Conservation (phyloP, 1,140 invertebrate genomes). For the Platorchestia sp. region DNA sequence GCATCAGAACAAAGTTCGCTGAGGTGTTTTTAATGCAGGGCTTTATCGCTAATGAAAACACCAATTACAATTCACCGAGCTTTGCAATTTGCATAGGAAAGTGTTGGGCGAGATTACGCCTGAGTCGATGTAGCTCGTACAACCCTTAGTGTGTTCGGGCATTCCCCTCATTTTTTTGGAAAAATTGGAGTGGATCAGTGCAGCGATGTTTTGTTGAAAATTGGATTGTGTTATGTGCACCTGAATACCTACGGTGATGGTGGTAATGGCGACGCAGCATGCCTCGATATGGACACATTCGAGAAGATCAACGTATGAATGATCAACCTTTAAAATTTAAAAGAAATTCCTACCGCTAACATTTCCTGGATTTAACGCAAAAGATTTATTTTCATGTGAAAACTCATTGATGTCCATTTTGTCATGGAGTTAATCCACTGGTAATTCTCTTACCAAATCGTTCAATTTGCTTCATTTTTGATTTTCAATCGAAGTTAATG, state of each 20-base stretch:
- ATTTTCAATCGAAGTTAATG: too few species aligned
- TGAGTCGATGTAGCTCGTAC: neutral
- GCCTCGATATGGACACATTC: too few species aligned
- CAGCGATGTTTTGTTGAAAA: neutral
- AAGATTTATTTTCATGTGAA: too few species aligned
- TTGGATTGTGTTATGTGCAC: neutral
- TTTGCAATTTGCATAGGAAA: neutral
- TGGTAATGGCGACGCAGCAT: too few species aligned
- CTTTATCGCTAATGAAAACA: slow-evolving; percentile 1
- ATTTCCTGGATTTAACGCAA: too few species aligned
- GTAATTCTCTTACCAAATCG: too few species aligned
- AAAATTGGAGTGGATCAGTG: neutral
- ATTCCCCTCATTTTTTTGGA: neutral
- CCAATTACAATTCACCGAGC: neutral
- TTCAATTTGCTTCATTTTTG: too few species aligned
- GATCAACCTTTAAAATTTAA: too few species aligned
- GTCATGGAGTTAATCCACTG: too few species aligned
- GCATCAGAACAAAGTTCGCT: neutral
- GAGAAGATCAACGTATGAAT: too few species aligned
- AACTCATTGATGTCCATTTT: too few species aligned
- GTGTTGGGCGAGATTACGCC: neutral
- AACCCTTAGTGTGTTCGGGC: neutral
- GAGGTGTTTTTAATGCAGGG: neutral
- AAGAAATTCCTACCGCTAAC: too few species aligned
- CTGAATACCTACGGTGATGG: neutral